A percentile compares a stretch with the other conserved stretches of the same genome.
Conservation (phyloP, 1,140 invertebrate species). For the Eurytemora carolleeae region DNA sequence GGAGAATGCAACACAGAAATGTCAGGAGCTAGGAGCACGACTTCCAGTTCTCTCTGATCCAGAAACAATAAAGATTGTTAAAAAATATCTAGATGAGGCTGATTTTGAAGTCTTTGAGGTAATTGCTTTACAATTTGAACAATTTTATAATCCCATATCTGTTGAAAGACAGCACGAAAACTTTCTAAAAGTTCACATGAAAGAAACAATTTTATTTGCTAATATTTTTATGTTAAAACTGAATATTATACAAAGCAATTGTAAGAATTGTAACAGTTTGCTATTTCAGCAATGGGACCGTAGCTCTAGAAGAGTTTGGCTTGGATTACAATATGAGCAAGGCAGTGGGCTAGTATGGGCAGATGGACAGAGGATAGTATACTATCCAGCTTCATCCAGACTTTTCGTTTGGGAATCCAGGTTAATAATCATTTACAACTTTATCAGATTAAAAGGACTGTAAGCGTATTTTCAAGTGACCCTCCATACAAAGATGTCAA, state of each 20-base stretch:
- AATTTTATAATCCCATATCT: too few relatives aligned
- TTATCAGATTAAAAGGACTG: too few relatives aligned
- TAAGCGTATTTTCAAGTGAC: too few relatives aligned
- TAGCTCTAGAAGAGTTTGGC: slow-evolving; percentile 8
- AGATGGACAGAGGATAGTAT: slow-evolving; percentile 4
- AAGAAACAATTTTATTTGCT: slow-evolving; percentile 32
- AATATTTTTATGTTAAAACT: slow-evolving; percentile 28
- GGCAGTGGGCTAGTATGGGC: slow-evolving; percentile 6
- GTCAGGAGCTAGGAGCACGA: slow-evolving; percentile 11
- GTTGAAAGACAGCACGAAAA: too few relatives aligned
- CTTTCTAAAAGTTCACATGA: too few relatives aligned
- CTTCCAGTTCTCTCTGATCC: slow-evolving; percentile 8
- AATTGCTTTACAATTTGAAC: too few relatives aligned
- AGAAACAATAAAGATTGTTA: slow-evolving; percentile 13
- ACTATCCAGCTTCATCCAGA: slow-evolving; percentile 8
- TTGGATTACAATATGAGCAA: background rate
- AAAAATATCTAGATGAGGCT: slow-evolving; percentile 11
- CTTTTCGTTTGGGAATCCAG: slow-evolving; percentile 14
- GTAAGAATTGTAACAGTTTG: too few relatives aligned
- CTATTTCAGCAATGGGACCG: slow-evolving; percentile 26
- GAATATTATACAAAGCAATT: too few relatives aligned
- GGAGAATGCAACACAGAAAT: slow-evolving; percentile 10
- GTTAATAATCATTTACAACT: background rate
- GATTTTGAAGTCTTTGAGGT: slow-evolving; percentile 14
- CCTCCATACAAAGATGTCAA: too few relatives aligned